These are phyloP conservation scores for Lophius americanus DNA, from an alignment of 2,797 vertebrate genomes.

Conservation along the genomic window DNA sequence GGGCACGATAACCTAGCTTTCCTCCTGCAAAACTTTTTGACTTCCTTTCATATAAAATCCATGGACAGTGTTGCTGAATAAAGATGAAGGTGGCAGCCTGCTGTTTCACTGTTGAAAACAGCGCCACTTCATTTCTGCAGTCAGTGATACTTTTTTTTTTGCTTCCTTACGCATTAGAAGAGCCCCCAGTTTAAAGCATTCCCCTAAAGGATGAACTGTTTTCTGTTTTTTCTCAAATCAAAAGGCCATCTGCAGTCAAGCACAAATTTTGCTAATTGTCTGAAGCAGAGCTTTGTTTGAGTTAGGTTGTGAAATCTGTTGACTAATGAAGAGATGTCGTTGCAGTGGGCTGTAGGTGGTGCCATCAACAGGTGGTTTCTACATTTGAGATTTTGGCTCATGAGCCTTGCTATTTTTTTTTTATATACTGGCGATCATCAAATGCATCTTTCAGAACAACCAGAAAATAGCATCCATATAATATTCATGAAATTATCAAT, in stretches of 20 bases:
- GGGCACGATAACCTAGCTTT: slow-evolving; percentile 26
- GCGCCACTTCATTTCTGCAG: slow-evolving; percentile 26
- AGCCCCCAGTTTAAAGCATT: slow-evolving; percentile 11
- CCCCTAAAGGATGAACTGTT: slow-evolving; percentile 30
- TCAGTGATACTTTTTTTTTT: slow-evolving; percentile 24
- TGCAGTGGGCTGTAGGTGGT: background rate
- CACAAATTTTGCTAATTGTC: slow-evolving; percentile 6
- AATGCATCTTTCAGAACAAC: slow-evolving; percentile 9
- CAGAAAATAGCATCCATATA: slow-evolving; percentile 17
- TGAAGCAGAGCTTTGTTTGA: slow-evolving; percentile 28
- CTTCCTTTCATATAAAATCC: slow-evolving; percentile 61
- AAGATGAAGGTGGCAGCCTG: slow-evolving; percentile 57
- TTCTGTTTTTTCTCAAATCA: background rate
- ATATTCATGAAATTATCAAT: slow-evolving; percentile 62
- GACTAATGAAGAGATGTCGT: slow-evolving; percentile 1
- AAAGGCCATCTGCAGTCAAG: slow-evolving; percentile 24
- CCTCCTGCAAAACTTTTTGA: slow-evolving; percentile 43
- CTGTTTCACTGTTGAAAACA: slow-evolving; percentile 48
- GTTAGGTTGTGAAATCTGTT: slow-evolving; percentile 25
- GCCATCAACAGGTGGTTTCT: slow-evolving; percentile 2
- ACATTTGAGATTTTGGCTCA: slow-evolving; percentile 14
- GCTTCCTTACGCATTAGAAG: slow-evolving; percentile 27
- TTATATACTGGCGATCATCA: slow-evolving; percentile 3
- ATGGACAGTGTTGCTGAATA: slow-evolving; percentile 45
- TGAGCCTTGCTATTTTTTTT: background rate